Conservation (phyloP, 2,797 vertebrate genomes). For the Liparis tanakae region DNA sequence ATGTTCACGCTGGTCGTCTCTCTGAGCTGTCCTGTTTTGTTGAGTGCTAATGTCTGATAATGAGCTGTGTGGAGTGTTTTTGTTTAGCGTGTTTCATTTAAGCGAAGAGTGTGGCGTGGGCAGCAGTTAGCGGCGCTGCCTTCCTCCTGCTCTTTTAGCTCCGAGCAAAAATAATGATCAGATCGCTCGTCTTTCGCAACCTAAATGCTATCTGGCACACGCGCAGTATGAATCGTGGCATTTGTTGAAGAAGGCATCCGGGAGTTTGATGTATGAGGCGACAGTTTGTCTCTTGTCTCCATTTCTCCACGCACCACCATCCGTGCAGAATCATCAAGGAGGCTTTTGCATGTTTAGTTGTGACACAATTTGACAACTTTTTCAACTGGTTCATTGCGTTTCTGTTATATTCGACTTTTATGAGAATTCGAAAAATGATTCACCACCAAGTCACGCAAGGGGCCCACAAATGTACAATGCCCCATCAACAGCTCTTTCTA, state of each 20-base stretch:
- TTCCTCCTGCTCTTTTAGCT: slow-evolving; percentile 27
- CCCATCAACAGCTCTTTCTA: not conserved
- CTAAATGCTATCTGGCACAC: not conserved
- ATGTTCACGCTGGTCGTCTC: not conserved
- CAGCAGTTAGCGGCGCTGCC: slow-evolving; percentile 25
- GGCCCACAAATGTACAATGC: not conserved
- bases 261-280: not conserved
- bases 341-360: not conserved
- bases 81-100: slow-evolving; percentile 37
- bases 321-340: not conserved
- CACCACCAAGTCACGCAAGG: not conserved
- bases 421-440: slow-evolving; percentile 1
- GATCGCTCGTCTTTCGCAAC: slow-evolving; percentile 33
- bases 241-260: not conserved
- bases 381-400: not conserved
- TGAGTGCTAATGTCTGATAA: slow-evolving; percentile 7
- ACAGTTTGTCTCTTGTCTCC: not conserved
- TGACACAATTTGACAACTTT: not conserved
- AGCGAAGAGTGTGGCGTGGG: slow-evolving; percentile 37
- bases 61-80: slow-evolving; percentile 37
- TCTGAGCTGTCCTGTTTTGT: not conserved
- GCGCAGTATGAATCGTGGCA: not conserved
- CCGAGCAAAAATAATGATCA: slow-evolving; percentile 25
- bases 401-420: not conserved
- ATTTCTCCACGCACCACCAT: not conserved